Base-by-base conservation (phyloP, 2,888 invertebrate species). In the Pedicia rivosa region DNA sequence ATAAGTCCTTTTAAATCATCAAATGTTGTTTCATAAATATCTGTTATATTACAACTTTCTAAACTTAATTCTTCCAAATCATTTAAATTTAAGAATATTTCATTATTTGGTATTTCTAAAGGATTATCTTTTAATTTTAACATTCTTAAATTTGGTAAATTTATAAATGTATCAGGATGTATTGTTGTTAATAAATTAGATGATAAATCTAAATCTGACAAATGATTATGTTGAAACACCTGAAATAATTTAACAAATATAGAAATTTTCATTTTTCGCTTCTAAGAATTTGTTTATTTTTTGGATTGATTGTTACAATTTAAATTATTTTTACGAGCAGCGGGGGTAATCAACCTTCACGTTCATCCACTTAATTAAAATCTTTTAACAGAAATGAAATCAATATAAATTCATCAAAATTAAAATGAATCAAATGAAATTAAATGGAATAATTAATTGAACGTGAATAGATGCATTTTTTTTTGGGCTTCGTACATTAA, bases 51-150 rank as follows among this genome's bases (percentile, higher is more conserved):
- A 44, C 60, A 61, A 32, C 57, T 53, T 5, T 53, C 53, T 39
- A 65, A 51, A 31, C 51, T 50, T 8, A 65, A 47, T 26, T 58
- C 53, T 32, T 47, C 41, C 14, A 63, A 46, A 12, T 46, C 45
- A 12, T 56, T 53, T 30, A 56, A 54, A 48, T 54, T 55, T 7
- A 61, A 42, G 42, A 63, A 54, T 4, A 55, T 50, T 2, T 49
- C 48, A 22, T 51, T 51, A 16, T 44, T 42, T 4, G 52, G 50
- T 25, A 63, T 45, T 3, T 29, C 25, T 24, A 64, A 53, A 20
- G 55, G 50, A 40, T 61, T 62, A 36, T 62, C 54, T 42, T 54
- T 59, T 34, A 65, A 44, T 48, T 61, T 55, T 17, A 65, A 41
- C 19, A 45, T 41, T 32, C 45, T 47, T 29, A 65, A 44, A 27